Evolutionary conservation across 2,797 vertebrate species (phyloP), one percentile per base, ranked within the genome.

Genomic region (Catostomus latipinnis): DNA sequence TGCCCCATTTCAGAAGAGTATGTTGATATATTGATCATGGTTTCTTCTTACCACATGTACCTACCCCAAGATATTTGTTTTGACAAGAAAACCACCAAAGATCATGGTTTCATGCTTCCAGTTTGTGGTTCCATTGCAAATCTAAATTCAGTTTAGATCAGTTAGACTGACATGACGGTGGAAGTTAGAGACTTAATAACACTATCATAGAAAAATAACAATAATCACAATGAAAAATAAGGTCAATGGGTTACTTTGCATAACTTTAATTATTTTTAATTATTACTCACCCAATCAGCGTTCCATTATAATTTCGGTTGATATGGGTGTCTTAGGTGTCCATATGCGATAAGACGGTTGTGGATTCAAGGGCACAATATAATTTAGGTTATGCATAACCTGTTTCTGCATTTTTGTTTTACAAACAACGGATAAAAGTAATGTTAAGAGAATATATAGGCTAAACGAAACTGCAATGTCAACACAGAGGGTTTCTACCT

Each of bases 361-460:
- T 68, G 49, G 66, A 49, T 6, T 54, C 43, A 34, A 34, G 1
- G 53, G 69, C 43, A 4, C 34, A 34, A 34, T 34, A 34, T 4
- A 13, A 12, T 16, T 12, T 22, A 14, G 43, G 2, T 34, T 34
- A 34, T 34, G 34, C 34, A 34, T 34, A 34, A 60, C 45, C 57
- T 52, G 46, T 78, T 53, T 34, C 8, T 48, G 45, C 66, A 22
- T 70, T 18, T 72, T 69, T 72, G 34, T 72, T 43, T 49, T 60
- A 48, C 9, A 80, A 63, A 70, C 62, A 73, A 67, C 5, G 10
- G 6, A 58, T 16, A 6, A 71, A 79, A 67, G 16, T 66, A 43
- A 66, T 6, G 50, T 57, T 18, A 57, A 66, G 10, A 49, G 6
- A n/a, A 14, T 14, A 14, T 50, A 80, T 9, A 6, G 34, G 34